Evolutionary conservation across 1,140 invertebrate genomes (phyloP).

Genomic region (Diplogasteroides magnus): DNA sequence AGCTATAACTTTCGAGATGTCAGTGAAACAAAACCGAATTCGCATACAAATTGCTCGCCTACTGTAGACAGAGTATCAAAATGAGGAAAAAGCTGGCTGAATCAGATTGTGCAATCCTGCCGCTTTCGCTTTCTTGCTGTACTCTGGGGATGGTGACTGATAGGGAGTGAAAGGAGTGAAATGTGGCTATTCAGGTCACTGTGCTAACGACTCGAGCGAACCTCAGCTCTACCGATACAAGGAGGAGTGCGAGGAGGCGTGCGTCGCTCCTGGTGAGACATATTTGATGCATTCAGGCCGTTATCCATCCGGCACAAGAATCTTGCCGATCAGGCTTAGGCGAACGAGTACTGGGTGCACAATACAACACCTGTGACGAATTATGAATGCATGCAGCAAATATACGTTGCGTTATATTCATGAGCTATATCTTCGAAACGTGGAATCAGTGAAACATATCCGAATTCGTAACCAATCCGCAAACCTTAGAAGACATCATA

Average conservation of each 20-base stretch:
- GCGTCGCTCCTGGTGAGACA: conserved; percentile 23
- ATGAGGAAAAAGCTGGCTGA: background rate
- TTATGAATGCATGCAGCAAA: background rate
- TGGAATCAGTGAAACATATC: no score
- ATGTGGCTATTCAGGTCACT: conserved; percentile 52
- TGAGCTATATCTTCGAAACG: no score
- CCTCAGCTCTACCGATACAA: conserved; percentile 54
- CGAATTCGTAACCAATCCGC: no score
- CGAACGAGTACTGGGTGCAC: no score
- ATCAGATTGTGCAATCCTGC: background rate
- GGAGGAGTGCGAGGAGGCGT: conserved; percentile 55
- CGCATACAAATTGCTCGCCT: background rate
- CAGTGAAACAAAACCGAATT: background rate
- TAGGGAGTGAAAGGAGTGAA: background rate
- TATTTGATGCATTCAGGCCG: background rate
- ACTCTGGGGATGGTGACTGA: no score
- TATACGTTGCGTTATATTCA: no score
- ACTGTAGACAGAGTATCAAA: background rate
- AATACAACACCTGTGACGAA: background rate
- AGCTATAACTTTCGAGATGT: no score
- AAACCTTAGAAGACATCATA: no score
- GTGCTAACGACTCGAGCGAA: conserved; percentile 47
- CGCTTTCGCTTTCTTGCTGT: background rate
- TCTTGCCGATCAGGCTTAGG: no score
- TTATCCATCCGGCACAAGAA: no score